A percentile compares a stretch with the other conserved stretches of the same genome.
Conservation (phyloP, 2,797 vertebrate species). For the Strix occidentalis region DNA sequence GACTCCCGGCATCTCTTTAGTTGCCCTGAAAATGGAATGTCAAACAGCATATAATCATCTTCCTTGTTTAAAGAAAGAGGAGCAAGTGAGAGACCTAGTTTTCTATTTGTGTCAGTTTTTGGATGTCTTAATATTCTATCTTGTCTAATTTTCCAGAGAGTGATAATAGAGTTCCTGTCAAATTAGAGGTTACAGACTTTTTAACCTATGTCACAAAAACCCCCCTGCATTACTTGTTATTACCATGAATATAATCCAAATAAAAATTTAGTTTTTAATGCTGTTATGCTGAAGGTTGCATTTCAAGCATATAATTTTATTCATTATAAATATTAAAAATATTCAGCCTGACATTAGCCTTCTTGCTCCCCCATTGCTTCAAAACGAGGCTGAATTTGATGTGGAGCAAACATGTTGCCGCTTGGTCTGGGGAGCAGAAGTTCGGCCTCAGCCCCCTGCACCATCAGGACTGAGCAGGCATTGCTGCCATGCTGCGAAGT, state of each 20-base stretch:
- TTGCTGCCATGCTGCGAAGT: neutral
- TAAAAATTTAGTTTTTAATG: conserved; percentile 68
- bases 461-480: neutral
- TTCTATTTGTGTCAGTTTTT: conserved; percentile 77
- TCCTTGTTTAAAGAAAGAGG: conserved; percentile 63
- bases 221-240: conserved; percentile 57
- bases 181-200: conserved; percentile 76
- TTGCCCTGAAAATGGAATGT: conserved; percentile 75
- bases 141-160: conserved; percentile 74
- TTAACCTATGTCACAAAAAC: conserved; percentile 70
- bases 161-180: conserved; percentile 76
- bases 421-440: neutral
- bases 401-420: neutral
- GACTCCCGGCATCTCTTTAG: conserved; percentile 64
- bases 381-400: neutral
- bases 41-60: conserved; percentile 74
- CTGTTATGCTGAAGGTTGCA: conserved; percentile 61
- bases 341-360: conserved; percentile 45
- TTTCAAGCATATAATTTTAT: conserved; percentile 72
- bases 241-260: conserved; percentile 71
- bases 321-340: conserved; percentile 73
- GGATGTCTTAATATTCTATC: conserved; percentile 78
- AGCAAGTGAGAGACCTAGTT: conserved; percentile 66
- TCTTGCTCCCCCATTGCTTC: neutral
- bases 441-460: neutral